Evolutionary conservation across 2,797 vertebrate species (phyloP), one percentile per base, ranked within the genome.

Genomic region (Acrossocheilus fasciatus): DNA sequence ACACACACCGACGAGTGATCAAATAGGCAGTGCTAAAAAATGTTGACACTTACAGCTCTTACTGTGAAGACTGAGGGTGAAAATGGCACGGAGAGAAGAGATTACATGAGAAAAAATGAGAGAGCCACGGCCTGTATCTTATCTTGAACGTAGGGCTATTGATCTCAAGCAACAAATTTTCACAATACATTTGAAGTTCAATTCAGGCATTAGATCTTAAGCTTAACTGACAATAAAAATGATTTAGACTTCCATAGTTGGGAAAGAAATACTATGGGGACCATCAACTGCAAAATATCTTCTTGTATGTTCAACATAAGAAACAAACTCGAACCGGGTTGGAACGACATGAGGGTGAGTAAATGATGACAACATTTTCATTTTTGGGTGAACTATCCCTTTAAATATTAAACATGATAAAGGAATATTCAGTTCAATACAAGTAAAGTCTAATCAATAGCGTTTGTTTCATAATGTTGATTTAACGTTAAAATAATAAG

Each of bases 11-110:
- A 14, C 23, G 34, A 59, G 84, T 86, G 54, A 88, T 72, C 50
- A 78, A 66, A 74, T 83, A 84, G 84, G 77, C 81, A 91, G 84
- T 87, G 85, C 89, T 87, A 90, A 88, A 86, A 77, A 85, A 88
- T 85, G 52, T 85, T 82, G 80, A 86, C 87, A 88, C 83, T 78
- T 78, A 62, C 50, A 85, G 66, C 79, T 66, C 79, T 89, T 73
- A 88, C 52, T 87, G 89, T 89, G 83, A 83, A 81, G 76, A 70
- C 69, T 87, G 73, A 66, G 64, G 57, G 66, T 6, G 77, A 78
- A 88, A 88, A 78, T 73, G 77, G 26, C 84, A 83, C 76, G 4
- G 41, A 88, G 66, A 83, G 79, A 86, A 17, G 20, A 83, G 87
- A 66, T 59, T 68, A 73, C 45, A 57, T 5, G 30, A 14, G 45